Evolutionary conservation across 2,797 vertebrate species (phyloP).

Genomic region (Centroberyx gerrardi): DNA sequence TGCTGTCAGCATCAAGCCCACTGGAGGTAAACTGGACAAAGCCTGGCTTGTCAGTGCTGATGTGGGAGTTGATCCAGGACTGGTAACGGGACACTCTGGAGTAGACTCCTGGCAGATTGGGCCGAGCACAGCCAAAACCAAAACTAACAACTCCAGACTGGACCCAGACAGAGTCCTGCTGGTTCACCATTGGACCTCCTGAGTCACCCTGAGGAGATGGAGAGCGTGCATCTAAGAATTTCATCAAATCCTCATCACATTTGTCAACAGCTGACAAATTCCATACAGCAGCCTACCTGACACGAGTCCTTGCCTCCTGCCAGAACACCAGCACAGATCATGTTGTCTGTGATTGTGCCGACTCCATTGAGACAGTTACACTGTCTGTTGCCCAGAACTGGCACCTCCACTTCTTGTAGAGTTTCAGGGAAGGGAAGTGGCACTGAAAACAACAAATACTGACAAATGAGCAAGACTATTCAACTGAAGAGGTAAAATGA

Average conservation of each 20-base stretch:
- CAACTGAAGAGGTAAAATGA: too few relatives aligned
- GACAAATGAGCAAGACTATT: too few relatives aligned
- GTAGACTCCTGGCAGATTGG: conserved; percentile 73
- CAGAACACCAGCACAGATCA: conserved; percentile 78
- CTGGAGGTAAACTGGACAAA: conserved; percentile 69
- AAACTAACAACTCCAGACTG: conserved; percentile 79
- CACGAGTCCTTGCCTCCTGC: conserved; percentile 76
- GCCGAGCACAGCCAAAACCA: conserved; percentile 72
- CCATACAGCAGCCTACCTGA: conserved; percentile 44
- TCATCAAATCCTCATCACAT: too few relatives aligned
- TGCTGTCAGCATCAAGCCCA: conserved; percentile 66
- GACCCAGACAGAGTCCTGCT: conserved; percentile 67
- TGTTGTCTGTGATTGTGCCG: conserved; percentile 54
- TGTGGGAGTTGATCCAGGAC: conserved; percentile 69
- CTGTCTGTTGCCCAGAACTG: conserved; percentile 67
- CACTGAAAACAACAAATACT: conserved; percentile 39
- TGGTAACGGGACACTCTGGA: conserved; percentile 77
- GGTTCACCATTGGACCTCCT: conserved; percentile 75
- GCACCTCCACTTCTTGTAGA: conserved; percentile 77
- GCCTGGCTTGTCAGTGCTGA: conserved; percentile 64
- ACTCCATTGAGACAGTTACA: conserved; percentile 69
- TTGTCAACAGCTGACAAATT: too few relatives aligned
- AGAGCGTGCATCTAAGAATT: too few relatives aligned
- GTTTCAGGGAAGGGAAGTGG: conserved; percentile 48
- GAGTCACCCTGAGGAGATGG: conserved; percentile 64